Evolutionary conservation across 2,797 vertebrate species (phyloP).

Genomic region (Capromys pilorides): DNA sequence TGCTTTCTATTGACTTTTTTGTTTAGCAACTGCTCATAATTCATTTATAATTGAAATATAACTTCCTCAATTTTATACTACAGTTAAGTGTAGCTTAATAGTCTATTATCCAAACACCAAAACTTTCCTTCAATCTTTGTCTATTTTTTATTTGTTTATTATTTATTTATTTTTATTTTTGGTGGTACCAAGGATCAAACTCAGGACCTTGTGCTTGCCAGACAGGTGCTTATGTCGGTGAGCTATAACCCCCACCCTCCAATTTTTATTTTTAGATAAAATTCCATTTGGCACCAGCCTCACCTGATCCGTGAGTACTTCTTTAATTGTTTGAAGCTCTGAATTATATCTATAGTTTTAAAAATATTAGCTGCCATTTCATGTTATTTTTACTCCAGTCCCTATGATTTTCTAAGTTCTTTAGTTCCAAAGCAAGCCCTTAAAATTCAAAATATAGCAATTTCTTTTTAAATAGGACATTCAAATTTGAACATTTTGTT

Average conservation of each 20-base stretch:
- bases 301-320: neutral
- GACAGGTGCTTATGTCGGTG: too few relatives aligned
- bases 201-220: too few relatives aligned
- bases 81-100: conserved; percentile 22
- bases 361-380: neutral
- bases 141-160: too few relatives aligned
- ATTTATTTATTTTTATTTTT: too few relatives aligned
- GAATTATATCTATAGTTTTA: neutral
- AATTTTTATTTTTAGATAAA: conserved; percentile 53
- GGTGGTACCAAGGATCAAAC: too few relatives aligned
- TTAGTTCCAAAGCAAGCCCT: neutral
- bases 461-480: neutral
- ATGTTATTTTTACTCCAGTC: neutral
- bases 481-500: neutral
- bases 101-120: conserved; percentile 18
- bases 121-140: conserved; percentile 32
- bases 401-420: conserved; percentile 20
- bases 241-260: neutral
- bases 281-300: conserved; percentile 9
- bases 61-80: conserved; percentile 29
- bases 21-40: conserved; percentile 52
- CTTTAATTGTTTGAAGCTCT: neutral
- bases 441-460: neutral
- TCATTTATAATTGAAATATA: conserved; percentile 58
- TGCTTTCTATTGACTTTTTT: conserved; percentile 57